These are phyloP conservation scores for Tachycineta bicolor DNA, from an alignment of 2,113 vertebrate genomes.

Conservation along the genomic window DNA sequence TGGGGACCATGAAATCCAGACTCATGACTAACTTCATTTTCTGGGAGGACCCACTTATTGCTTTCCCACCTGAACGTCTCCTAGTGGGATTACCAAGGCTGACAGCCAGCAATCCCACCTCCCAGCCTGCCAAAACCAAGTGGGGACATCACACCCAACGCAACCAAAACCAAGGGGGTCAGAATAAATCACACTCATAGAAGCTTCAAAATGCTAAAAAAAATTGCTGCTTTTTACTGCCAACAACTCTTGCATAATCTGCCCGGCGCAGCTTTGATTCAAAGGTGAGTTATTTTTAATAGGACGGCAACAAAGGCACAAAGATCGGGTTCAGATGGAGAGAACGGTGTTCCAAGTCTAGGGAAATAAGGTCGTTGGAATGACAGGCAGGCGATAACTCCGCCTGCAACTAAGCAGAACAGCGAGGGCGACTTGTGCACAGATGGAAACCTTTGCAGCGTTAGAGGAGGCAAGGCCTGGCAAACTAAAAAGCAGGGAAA, in stretches of 20 bases:
- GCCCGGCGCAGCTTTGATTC: background rate
- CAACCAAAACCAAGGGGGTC: background rate
- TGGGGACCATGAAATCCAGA: background rate
- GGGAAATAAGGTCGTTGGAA: constrained; percentile 19
- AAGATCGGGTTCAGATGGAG: background rate
- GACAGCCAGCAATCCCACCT: background rate
- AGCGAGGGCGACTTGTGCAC: background rate
- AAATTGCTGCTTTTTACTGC: background rate
- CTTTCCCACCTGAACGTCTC: background rate
- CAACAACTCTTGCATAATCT: background rate
- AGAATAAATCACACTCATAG: rapidly evolving
- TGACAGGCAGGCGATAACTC: background rate
- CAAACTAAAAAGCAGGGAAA: background rate
- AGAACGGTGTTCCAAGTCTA: background rate
- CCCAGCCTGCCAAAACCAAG: background rate
- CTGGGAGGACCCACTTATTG: background rate
- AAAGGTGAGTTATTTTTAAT: background rate
- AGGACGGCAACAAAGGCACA: background rate
- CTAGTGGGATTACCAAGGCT: background rate
- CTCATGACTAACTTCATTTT: background rate
- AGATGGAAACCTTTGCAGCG: constrained; percentile 32
- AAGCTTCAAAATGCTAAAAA: background rate
- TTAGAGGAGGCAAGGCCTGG: background rate
- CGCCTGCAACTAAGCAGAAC: background rate
- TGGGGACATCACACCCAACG: rapidly evolving